These are phyloP conservation scores for Muntiacus muntjak DNA, from an alignment of 2,113 vertebrate species.

Conservation along the genomic window DNA sequence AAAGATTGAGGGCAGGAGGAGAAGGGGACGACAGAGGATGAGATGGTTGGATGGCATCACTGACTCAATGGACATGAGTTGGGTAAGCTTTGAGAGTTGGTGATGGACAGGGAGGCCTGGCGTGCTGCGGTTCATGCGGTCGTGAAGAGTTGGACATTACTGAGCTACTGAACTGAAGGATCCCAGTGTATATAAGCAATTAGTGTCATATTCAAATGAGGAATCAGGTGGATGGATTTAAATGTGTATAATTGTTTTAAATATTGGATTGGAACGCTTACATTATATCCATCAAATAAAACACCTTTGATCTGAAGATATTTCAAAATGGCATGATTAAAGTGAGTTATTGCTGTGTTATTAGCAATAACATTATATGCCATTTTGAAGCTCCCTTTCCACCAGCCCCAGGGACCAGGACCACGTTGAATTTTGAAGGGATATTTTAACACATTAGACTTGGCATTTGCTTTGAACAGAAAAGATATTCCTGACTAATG, in stretches of 20 bases:
- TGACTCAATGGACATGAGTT: background rate
- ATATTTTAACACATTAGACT: background rate
- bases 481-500: background rate
- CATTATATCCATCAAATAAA: background rate
- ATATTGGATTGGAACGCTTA: background rate
- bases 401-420: background rate
- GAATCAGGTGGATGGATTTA: background rate
- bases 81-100: background rate
- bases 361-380: background rate
- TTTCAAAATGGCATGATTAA: background rate
- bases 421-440: background rate
- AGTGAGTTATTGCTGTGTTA: background rate
- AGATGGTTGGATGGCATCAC: background rate
- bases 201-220: background rate
- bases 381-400: background rate
- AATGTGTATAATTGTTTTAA: background rate
- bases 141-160: fast-evolving
- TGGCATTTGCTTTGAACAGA: background rate
- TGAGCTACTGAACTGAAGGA: background rate
- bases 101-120: background rate
- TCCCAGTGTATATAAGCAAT: background rate
- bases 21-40: background rate
- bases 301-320: background rate
- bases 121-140: fast-evolving
- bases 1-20: background rate